phyloP scores from a whole-genome alignment of 2,888 invertebrate genomes.

The Papilio demoleus region DNA sequence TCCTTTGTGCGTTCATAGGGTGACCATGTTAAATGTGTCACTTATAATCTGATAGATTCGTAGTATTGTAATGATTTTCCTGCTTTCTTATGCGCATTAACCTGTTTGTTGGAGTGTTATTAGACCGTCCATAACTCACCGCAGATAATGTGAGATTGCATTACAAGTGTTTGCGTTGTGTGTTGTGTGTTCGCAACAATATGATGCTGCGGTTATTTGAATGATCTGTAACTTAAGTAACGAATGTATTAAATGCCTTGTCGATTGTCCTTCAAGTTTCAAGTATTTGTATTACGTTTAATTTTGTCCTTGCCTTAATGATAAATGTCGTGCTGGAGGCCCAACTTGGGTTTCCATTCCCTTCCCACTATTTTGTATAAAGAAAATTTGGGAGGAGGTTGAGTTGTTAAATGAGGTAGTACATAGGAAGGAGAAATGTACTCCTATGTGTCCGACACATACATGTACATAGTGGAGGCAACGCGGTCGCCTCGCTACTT shows the following conservation, averaged over 20 bases:
- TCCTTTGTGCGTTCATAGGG: neutral
- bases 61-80: neutral
- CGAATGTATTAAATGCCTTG: neutral
- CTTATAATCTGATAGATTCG: neutral
- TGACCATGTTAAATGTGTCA: neutral
- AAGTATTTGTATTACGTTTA: neutral
- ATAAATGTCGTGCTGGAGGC: too few relatives aligned
- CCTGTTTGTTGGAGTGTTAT: slow-evolving; percentile 3
- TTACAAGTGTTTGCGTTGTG: neutral
- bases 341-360: too few relatives aligned
- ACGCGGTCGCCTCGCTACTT: too few relatives aligned
- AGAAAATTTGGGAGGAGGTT: too few relatives aligned
- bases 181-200: neutral
- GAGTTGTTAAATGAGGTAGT: too few relatives aligned
- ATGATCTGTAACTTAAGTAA: neutral
- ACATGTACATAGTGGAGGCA: too few relatives aligned
- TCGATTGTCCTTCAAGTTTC: too few relatives aligned
- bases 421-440: too few relatives aligned
- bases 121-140: slow-evolving; percentile 13
- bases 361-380: too few relatives aligned
- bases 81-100: slow-evolving; percentile 24
- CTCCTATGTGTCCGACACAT: too few relatives aligned
- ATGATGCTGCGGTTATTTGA: neutral
- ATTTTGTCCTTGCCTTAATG: neutral
- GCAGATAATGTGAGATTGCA: slow-evolving; percentile 19